Percentiles rank a stretch among this genome's conserved stretches.
Conservation (phyloP, 2,113 vertebrate species). For the Lasiurus borealis region DNA sequence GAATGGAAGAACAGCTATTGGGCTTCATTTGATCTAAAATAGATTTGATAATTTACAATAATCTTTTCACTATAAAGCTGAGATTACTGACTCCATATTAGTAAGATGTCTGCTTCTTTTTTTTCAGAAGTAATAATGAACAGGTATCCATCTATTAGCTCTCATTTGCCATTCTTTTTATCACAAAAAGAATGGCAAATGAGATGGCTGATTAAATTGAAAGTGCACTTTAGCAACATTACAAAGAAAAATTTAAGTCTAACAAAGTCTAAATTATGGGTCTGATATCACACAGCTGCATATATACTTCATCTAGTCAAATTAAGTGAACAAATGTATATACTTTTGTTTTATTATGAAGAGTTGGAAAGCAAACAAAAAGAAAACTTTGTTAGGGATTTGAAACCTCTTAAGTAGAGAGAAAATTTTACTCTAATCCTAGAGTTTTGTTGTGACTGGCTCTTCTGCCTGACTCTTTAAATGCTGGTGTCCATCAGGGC, state of each 20-base stretch:
- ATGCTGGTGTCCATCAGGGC: not conserved
- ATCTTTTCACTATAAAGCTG: not conserved
- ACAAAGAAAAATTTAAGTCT: not conserved
- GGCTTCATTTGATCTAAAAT: slow-evolving; percentile 29
- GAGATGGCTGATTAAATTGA: not conserved
- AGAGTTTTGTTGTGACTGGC: not conserved
- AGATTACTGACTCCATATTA: not conserved
- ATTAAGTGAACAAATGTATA: slow-evolving; percentile 5
- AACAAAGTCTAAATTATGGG: slow-evolving; percentile 21
- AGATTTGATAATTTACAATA: not conserved
- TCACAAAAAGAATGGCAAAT: not conserved
- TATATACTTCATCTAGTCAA: not conserved
- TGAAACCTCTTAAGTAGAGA: not conserved
- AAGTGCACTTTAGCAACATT: not conserved
- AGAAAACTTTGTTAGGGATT: not conserved
- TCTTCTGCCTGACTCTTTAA: not conserved
- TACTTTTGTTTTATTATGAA: not conserved
- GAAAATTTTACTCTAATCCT: not conserved
- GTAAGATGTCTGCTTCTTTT: not conserved
- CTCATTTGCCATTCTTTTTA: not conserved
- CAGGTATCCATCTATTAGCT: not conserved
- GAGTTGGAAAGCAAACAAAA: slow-evolving; percentile 1
- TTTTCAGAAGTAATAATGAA: not conserved
- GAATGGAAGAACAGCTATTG: not conserved
- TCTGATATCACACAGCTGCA: not conserved